Base-by-base conservation (phyloP, 2,888 invertebrate genomes). In the Tipula lateralis region DNA sequence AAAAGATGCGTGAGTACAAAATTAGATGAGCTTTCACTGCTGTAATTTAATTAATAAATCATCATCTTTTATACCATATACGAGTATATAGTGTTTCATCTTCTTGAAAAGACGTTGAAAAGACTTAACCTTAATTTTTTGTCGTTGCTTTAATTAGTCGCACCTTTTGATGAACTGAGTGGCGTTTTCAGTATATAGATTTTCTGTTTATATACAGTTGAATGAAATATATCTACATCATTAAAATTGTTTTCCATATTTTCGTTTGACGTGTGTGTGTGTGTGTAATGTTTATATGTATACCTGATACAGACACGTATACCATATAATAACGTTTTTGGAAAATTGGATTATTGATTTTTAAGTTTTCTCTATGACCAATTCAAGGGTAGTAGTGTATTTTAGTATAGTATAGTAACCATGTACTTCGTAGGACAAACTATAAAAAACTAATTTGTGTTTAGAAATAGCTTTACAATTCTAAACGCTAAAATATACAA, bases 271-370 rank as follows among this genome's bases (percentile, higher is more conserved):
- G 24, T 66, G 13, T 39, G 39, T 39, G 13, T 13, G 39, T 39
- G 16, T 44, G 16, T 44, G 16, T n/a, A 16, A 16, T 16, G 4
- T 36, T 9, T 36, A 36, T 44, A 44, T 44, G 44, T 39, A 39
- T 39, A 39, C 5, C 39, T 39, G 12, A 32, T 32, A 32, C 32
- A 32, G 32, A 7, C 7, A 32, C 6, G 39, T 39, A n/a, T n/a
- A n/a, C n/a, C n/a, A n/a, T n/a, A n/a, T n/a, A n/a, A 16, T 50
- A 50, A 19, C 50, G 19, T 24, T 66, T 66, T 66, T 24, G 66
- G 66, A 24, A 66, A 66, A 66, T 66, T 66, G 66, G 66, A 66
- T 66, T 66, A 66, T 66, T 66, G 66, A 66, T 66, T 66, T 66
- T 66, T 66, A 66, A 24, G 66, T 66, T 66, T 66, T 19, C 66